These are phyloP conservation scores for Neodiprion virginianus DNA, from an alignment of 1,140 invertebrate genomes.

Conservation along the genomic window DNA sequence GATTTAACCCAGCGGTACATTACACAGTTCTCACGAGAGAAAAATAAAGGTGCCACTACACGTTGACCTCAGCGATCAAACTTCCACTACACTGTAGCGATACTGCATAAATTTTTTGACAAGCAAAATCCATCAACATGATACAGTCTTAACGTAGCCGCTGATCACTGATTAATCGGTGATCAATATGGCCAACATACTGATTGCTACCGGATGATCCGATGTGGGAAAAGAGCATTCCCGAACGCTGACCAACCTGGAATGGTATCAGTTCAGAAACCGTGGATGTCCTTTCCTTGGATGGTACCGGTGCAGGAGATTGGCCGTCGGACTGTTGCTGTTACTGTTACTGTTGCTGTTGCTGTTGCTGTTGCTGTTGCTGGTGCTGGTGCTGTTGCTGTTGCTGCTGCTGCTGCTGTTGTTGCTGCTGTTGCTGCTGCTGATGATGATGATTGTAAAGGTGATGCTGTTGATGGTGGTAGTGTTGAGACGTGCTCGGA, in stretches of 20 bases:
- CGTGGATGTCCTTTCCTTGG: not conserved
- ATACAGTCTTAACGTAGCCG: no score
- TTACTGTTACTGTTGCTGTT: conserved; percentile 25
- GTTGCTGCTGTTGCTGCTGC: conserved; percentile 34
- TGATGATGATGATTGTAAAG: conserved; percentile 23
- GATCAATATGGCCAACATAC: not conserved
- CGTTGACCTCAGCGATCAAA: no score
- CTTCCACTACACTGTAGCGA: no score
- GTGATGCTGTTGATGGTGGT: conserved; percentile 25
- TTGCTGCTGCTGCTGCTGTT: conserved; percentile 28
- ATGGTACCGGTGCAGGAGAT: not conserved
- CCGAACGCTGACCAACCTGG: conserved; percentile 49
- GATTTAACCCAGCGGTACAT: no score
- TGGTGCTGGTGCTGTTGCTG: not conserved
- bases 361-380: conserved; percentile 27
- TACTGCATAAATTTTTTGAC: no score
- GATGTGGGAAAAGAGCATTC: conserved; percentile 51
- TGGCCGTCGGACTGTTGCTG: no score
- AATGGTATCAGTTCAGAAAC: conserved; percentile 44
- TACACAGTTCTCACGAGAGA: no score
- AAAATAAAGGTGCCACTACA: no score
- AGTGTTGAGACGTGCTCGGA: not conserved
- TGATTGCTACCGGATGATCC: conserved; percentile 28
- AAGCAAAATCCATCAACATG: no score
- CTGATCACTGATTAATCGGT: no score